Base-by-base conservation (phyloP, 2,888 invertebrate genomes). In the Belgica antarctica region DNA sequence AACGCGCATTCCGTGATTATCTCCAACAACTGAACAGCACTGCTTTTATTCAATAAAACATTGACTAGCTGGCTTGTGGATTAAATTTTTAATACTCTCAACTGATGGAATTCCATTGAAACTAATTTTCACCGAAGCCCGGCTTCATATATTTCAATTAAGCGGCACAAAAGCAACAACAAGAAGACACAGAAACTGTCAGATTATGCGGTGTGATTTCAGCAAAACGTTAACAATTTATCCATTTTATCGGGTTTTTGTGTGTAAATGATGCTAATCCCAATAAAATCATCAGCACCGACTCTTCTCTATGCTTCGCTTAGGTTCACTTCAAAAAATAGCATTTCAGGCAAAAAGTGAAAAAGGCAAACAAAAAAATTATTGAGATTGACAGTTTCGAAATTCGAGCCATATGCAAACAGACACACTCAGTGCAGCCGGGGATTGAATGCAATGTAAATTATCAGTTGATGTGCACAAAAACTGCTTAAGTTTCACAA, bases 321-420 rank as follows among this genome's bases (percentile, higher is more conserved):
- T 25, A 22, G 25, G 15, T 27, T 59, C 25, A 25, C 59, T 59
- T 59, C 52, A 7, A 22, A 52, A 22, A 17, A 52, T 12, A 41
- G 10, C n/a, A n/a, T 41, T 41, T 41, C 41, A 52, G 3, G 3
- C 2, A 17, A 52, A 52, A 52, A 52, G 22, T 52, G 7, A 7
- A 31, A 31, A 31, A 22, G n/a, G 52, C 17, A 22, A 52, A 22
- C 22, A 52, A 22, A 31, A 31, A 12, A 52, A 52, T 52, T 17
- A 59, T 59, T 59, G 27, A 59, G 52, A 59, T 59, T 59, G 59
- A 59, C 59, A 52, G 59, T 59, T 59, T 52, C 3, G 59, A 59
- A 59, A 59, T 27, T 59, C 25, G 27, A 59, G 22, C 24, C 59
- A 59, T 59, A 59, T 59, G 59, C 59, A 59, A 59, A 59, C 59